Conservation (phyloP, 2,797 vertebrate species). For the Fringilla coelebs region DNA sequence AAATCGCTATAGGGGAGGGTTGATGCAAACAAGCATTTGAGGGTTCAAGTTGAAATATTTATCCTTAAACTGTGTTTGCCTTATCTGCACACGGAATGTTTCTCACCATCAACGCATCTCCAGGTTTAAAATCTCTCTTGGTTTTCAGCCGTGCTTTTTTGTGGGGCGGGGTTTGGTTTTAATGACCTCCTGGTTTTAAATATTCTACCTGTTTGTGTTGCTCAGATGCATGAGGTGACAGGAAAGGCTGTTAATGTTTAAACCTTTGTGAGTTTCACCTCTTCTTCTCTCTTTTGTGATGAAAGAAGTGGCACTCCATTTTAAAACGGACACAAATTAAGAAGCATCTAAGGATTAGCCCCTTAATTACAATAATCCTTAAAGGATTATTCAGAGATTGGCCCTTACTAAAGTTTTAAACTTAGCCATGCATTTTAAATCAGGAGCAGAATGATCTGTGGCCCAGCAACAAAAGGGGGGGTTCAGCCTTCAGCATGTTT, state of each 20-base stretch:
- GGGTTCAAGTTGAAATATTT: neutral
- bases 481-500: conserved; percentile 3
- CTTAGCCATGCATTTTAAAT: conserved; percentile 66
- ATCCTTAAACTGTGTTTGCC: neutral
- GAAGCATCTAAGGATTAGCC: conserved; percentile 54
- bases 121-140: neutral
- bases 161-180: neutral
- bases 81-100: neutral
- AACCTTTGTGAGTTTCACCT: conserved; percentile 66
- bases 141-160: neutral
- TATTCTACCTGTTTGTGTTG: conserved; percentile 12
- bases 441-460: conserved; percentile 10
- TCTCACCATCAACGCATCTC: neutral
- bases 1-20: neutral
- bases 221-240: conserved; percentile 39
- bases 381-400: conserved; percentile 64
- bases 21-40: neutral
- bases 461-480: conserved; percentile 26
- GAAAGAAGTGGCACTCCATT: conserved; percentile 49
- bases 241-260: conserved; percentile 63
- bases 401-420: conserved; percentile 63
- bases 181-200: conserved; percentile 7
- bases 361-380: conserved; percentile 72
- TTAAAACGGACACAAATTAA: conserved; percentile 64
- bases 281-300: conserved; percentile 70